These are phyloP conservation scores for Drosophila neonasuta DNA, from an alignment of 2,888 invertebrate genomes.

Conservation along the genomic window DNA sequence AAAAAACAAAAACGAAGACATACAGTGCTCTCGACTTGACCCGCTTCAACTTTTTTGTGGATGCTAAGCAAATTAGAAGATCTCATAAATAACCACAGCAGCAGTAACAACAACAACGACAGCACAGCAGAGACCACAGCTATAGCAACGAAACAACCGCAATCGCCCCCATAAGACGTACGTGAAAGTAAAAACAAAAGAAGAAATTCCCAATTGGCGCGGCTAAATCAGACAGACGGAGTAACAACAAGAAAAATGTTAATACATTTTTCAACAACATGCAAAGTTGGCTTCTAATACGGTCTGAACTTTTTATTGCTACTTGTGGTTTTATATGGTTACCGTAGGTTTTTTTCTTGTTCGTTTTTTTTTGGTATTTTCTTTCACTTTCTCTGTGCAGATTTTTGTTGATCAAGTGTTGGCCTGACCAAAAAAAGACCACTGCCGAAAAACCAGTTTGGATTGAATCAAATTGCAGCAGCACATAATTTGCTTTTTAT, in stretches of 20 bases:
- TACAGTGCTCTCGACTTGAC: conserved; percentile 51
- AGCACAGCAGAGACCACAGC: conserved; percentile 6
- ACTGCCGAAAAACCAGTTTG: conserved; percentile 67
- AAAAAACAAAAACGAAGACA: background rate
- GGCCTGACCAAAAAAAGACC: conserved; percentile 48
- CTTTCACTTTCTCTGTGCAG: conserved; percentile 77
- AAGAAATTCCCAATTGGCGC: conserved; percentile 64
- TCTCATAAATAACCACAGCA: conserved; percentile 61
- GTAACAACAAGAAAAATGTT: conserved; percentile 45
- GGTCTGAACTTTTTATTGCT: conserved; percentile 71
- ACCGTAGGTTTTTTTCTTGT: conserved; percentile 25
- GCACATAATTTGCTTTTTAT: conserved; percentile 47
- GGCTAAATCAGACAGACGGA: conserved; percentile 36
- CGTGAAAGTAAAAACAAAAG: conserved; percentile 74
- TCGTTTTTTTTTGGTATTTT: conserved; percentile 57
- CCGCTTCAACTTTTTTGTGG: conserved; percentile 49
- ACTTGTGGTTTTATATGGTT: conserved; percentile 55
- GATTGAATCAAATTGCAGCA: conserved; percentile 68
- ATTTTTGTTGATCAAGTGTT: conserved; percentile 72
- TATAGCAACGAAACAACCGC: conserved; percentile 23
- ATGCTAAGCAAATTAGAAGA: conserved; percentile 69
- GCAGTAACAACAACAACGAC: conserved; percentile 26
- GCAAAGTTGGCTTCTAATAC: conserved; percentile 76
- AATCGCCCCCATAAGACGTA: conserved; percentile 57
- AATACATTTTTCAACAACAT: conserved; percentile 62